These are phyloP conservation scores for Parambassis ranga DNA, from an alignment of 2,797 vertebrate species.

Conservation along the genomic window DNA sequence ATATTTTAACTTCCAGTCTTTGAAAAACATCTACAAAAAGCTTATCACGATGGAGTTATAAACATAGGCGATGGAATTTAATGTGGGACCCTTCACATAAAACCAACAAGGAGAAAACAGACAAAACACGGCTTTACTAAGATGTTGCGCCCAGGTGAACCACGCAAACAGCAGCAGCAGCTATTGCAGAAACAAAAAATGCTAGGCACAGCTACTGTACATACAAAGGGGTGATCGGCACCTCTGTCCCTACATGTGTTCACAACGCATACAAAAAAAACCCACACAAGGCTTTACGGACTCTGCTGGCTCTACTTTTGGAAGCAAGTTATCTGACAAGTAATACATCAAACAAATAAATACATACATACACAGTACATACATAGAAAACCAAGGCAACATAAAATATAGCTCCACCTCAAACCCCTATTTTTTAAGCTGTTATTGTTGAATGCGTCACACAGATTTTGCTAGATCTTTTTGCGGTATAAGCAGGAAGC, in stretches of 20 bases:
- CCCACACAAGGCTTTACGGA: conserved; percentile 59
- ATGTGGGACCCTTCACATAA: conserved; percentile 83
- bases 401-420: conserved; percentile 58
- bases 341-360: conserved; percentile 85
- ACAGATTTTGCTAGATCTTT: conserved; percentile 83
- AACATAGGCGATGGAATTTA: conserved; percentile 84
- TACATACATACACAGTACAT: conserved; percentile 86
- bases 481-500: conserved; percentile 80
- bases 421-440: conserved; percentile 56
- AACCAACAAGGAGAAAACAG: conserved; percentile 73
- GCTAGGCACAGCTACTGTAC: conserved; percentile 91
- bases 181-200: conserved; percentile 80
- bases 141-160: conserved; percentile 80
- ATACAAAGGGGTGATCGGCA: conserved; percentile 82
- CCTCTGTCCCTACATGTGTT: conserved; percentile 88
- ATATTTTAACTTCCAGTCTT: conserved; percentile 92
- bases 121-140: conserved; percentile 78
- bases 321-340: conserved; percentile 85
- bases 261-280: conserved; percentile 90
- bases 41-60: conserved; percentile 89
- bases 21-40: conserved; percentile 87
- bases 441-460: conserved; percentile 85
- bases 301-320: conserved; percentile 66
- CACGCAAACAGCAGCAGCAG: conserved; percentile 86
- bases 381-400: conserved; percentile 71